Evolutionary conservation across 2,113 vertebrate genomes (phyloP), one percentile per base, ranked within the genome.

Genomic region (Myotis lucifugus): DNA sequence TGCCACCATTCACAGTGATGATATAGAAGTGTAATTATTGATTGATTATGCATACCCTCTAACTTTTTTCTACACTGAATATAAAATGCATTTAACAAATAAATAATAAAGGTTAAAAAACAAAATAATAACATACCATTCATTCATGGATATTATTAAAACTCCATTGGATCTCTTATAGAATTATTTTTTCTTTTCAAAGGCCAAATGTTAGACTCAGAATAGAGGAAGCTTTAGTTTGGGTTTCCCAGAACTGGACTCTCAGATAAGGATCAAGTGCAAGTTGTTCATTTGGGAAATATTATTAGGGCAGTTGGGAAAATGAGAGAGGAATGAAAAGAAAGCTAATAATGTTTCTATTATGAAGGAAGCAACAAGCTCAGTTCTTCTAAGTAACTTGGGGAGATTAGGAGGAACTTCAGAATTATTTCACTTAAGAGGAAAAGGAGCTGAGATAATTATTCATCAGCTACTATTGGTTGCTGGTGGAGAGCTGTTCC

Each of bases 361-460:
- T 52, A 37, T 21, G 15, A 94, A 77, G 70, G 21, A 79, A 82
- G 27, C 17, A 70, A 13, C 21, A 29, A 29, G 52, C 15, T 50
- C 46, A 37, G 56, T 40, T 6, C 1, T 93, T 11, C 34, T 64
- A 86, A 86, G 76, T 37, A 85, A 88, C 17, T 59, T 19, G 66
- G 34, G 42, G 85, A 74, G 18, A 32, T 17, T 37, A 10, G 56
- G 37, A 64, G 67, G 18, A 77, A 27, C 21, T 76, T 85, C n/a
- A 88, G 52, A 91, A 61, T 61, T 61, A 11, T 32, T 37, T 61
- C 9, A 17, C 2, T 0, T 32, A 82, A 54, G 29, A 29, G 48
- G 34, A 91, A 86, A 66, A 23, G n/a, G n/a, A 90, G 59, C 48
- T 96, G 50, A 72, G 67, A n/a, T 25, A 54, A 54, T 46, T 93